Evolutionary conservation across 2,888 invertebrate species (phyloP).

Genomic region (Lasioglossum lativentre): DNA sequence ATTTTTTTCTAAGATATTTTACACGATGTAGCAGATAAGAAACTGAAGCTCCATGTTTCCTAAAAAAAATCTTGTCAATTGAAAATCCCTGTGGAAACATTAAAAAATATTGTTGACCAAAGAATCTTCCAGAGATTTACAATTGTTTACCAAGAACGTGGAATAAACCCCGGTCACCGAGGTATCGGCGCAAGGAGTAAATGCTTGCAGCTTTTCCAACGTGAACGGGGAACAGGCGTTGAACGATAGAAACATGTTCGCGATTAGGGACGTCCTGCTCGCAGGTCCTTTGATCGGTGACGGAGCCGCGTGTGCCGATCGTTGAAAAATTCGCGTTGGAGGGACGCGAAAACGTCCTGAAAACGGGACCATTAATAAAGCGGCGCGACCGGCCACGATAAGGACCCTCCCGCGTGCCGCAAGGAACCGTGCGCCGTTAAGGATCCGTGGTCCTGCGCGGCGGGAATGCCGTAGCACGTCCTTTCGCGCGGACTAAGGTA

Average conservation of each 20-base stretch:
- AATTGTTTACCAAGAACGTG: background rate
- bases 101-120: background rate
- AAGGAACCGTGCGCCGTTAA: conserved; percentile 52
- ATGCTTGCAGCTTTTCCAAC: background rate
- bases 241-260: background rate
- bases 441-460: conserved; percentile 60
- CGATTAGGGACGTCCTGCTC: background rate
- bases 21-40: too few species aligned
- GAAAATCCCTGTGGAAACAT: background rate
- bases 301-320: conserved; percentile 16
- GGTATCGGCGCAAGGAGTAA: background rate
- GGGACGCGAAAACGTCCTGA: conserved; percentile 17
- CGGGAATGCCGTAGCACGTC: conserved; percentile 77
- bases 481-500: conserved; percentile 78
- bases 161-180: background rate
- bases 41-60: too few species aligned
- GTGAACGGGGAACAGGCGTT: background rate
- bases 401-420: conserved; percentile 66
- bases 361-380: conserved; percentile 64
- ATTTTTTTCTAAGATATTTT: too few species aligned
- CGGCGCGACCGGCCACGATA: conserved; percentile 54
- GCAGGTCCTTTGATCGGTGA: background rate
- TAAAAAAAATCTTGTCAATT: too few species aligned
- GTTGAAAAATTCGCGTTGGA: conserved; percentile 26
- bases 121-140: background rate